Evolutionary conservation across 1,140 invertebrate species (phyloP).

Genomic region (Drosophila lowei): DNA sequence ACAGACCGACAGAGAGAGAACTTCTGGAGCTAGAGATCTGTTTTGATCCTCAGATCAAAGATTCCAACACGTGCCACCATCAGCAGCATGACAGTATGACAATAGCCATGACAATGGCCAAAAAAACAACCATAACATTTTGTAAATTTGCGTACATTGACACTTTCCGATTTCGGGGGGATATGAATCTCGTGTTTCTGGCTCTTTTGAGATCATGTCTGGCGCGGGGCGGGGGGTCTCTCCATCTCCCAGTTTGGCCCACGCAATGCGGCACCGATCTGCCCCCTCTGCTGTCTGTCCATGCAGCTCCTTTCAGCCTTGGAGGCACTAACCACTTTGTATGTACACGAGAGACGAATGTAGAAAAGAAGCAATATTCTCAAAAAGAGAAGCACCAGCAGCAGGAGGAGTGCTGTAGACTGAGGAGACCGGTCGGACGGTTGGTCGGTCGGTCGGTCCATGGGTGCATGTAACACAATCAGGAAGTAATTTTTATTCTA

Average conservation of each 20-base stretch:
- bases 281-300: constrained; percentile 8
- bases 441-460: constrained; percentile 45
- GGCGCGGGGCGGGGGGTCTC: not conserved
- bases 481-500: constrained; percentile 70
- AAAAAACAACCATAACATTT: constrained; percentile 27
- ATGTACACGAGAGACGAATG: constrained; percentile 45
- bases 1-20: no score
- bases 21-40: constrained; percentile 4
- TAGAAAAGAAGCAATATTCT: constrained; percentile 52
- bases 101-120: constrained; percentile 1
- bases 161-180: constrained; percentile 8
- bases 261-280: not conserved
- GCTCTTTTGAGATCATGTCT: constrained; percentile 15
- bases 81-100: constrained; percentile 21
- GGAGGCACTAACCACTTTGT: constrained; percentile 52
- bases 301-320: constrained; percentile 35
- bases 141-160: constrained; percentile 51
- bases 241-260: not conserved
- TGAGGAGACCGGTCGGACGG: constrained; percentile 1
- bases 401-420: constrained; percentile 1
- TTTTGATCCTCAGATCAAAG: constrained; percentile 32
- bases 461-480: constrained; percentile 64
- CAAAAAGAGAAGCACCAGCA: constrained; percentile 6
- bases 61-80: constrained; percentile 41
- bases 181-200: constrained; percentile 24